phyloP scores from a whole-genome alignment of 1,140 invertebrate species.

The Venustaconcha ellipsiformis region DNA sequence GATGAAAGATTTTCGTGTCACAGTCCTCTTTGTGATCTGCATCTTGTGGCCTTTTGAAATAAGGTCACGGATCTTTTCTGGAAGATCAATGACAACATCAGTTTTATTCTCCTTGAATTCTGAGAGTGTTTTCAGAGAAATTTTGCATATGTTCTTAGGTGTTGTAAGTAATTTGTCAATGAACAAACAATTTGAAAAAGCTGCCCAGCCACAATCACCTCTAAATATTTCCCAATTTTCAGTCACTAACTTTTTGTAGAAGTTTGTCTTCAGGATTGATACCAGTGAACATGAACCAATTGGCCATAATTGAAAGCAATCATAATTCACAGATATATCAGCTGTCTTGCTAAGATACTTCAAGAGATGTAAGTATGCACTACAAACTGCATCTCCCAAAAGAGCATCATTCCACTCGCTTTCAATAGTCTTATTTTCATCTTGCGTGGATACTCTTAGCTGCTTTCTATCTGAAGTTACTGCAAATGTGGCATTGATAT shows the following conservation, averaged over 20 bases:
- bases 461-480: slow-evolving; percentile 18
- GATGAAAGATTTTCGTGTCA: slow-evolving; percentile 16
- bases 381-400: slow-evolving; percentile 5
- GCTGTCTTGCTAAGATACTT: not conserved
- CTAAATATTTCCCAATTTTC: no score
- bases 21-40: slow-evolving; percentile 12
- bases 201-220: no score
- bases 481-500: slow-evolving; percentile 32
- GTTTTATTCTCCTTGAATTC: not conserved
- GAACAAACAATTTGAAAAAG: no score
- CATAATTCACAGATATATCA: not conserved
- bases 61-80: slow-evolving; percentile 8
- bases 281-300: not conserved
- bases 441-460: slow-evolving; percentile 4
- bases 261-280: not conserved
- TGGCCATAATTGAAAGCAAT: slow-evolving; percentile 12
- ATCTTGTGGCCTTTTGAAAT: slow-evolving; percentile 4
- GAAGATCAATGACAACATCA: slow-evolving; percentile 10
- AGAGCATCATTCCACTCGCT: slow-evolving; percentile 12
- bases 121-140: not conserved
- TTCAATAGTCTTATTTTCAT: slow-evolving; percentile 11
- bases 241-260: slow-evolving; percentile 2
- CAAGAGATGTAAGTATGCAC: slow-evolving; percentile 2
- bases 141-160: not conserved
- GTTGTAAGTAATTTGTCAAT: no score